Base-by-base conservation (phyloP, 1,140 invertebrate genomes). In the Bombus superbus region DNA sequence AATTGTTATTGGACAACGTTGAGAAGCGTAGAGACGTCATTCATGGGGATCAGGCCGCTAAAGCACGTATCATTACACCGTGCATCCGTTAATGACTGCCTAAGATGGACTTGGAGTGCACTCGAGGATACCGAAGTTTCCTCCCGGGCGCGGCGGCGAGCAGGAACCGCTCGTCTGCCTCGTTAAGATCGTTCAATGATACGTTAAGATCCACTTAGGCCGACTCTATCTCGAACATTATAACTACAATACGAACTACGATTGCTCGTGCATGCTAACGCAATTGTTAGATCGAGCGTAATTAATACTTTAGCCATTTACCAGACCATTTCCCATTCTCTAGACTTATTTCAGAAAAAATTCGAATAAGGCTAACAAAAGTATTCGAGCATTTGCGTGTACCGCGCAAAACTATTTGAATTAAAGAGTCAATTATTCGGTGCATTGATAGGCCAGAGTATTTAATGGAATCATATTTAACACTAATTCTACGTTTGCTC, bases 101-200 rank as follows among this genome's bases (percentile, higher is more conserved):
- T 89, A 89, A 89, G 87, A 77, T 88, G 85, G 74, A 77, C 87
- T 89, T 89, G 68, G 44, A 78, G 79, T 81, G 85, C 75, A 68
- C 88, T 86, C 78, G 87, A 89, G 87, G 76, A 88, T 82, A 69
- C 68, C 78, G 57, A 89, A 89, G 78, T 89, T 89, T 78, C 85
- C 72, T 68, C 72, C 82, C 59, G 3, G 3, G 28, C 73, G 85
- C 28, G 1, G 0, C 77, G 85, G 38, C 68, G 75, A 44, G 44
- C 57, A 35, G 32, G 75, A 68, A 59, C 47, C 42, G 83, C 85
- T 89, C 88, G 80, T 80, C 88, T 71, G 74, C 80, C 88, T 89
- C 88, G 88, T 89, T 89, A 89, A 86, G 86, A 85, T 89, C 87
- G 83, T 86, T 86, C 83, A 81, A 89, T 88, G 88, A 86, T 89